Conservation (phyloP, 2,113 vertebrate genomes). For the Macquaria ambigua region DNA sequence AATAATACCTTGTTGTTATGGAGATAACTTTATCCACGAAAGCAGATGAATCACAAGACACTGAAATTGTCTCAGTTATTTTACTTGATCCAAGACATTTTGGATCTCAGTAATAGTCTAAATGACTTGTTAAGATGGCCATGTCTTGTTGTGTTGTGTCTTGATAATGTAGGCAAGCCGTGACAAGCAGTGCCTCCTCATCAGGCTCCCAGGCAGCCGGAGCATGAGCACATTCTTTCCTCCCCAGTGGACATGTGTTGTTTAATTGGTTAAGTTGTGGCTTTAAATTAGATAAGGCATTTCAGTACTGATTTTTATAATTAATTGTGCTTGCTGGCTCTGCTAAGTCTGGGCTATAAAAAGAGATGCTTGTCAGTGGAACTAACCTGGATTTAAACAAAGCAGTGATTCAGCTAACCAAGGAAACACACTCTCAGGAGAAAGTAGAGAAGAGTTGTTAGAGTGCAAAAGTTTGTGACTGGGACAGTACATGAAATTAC, state of each 20-base stretch:
- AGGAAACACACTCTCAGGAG: neutral
- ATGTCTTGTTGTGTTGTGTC: conserved; percentile 30
- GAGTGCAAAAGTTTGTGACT: neutral
- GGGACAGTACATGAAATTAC: neutral
- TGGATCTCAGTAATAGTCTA: neutral
- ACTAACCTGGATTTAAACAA: conserved; percentile 45
- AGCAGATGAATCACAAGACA: neutral
- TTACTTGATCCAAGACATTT: neutral
- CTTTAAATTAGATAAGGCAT: conserved; percentile 60
- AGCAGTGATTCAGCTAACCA: conserved; percentile 47
- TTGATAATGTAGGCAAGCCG: conserved; percentile 44
- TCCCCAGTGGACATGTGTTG: conserved; percentile 37
- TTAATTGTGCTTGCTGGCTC: conserved; percentile 45
- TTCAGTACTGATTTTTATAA: conserved; percentile 44
- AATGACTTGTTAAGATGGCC: conserved; percentile 11
- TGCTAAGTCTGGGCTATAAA: conserved; percentile 42
- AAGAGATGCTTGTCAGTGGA: conserved; percentile 42
- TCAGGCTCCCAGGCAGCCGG: conserved; percentile 28
- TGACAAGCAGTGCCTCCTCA: conserved; percentile 50
- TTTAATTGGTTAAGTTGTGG: conserved; percentile 62
- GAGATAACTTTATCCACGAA: neutral
- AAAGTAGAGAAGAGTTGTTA: neutral
- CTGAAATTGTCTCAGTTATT: neutral
- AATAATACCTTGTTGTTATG: neutral
- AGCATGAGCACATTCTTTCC: conserved; percentile 19